phyloP scores from a whole-genome alignment of 2,888 invertebrate species.

The Oscheius sp. region DNA sequence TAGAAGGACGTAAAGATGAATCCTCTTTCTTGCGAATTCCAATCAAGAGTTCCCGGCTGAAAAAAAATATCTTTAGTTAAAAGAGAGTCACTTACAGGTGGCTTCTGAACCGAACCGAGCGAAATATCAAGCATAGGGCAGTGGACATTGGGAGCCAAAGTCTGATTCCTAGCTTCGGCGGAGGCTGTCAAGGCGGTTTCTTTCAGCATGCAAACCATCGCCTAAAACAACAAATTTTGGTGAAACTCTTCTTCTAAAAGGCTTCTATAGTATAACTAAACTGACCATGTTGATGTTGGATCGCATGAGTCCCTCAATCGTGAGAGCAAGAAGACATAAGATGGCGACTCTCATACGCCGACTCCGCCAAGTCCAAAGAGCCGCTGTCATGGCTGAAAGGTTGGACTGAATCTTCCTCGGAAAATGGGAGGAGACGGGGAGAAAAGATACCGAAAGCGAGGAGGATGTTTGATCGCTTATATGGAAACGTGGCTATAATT shows the following conservation, averaged over 20 bases:
- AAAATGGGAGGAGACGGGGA: no score
- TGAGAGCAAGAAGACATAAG: slow-evolving; percentile 64
- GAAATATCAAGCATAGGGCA: slow-evolving; percentile 17
- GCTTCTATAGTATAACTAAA: background rate
- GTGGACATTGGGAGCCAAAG: background rate
- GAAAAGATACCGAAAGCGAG: background rate
- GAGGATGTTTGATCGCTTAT: background rate
- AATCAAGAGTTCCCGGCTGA: slow-evolving; percentile 60
- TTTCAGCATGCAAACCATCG: slow-evolving; percentile 68
- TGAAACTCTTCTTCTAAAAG: background rate
- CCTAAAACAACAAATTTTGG: slow-evolving; percentile 25
- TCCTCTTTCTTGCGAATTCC: slow-evolving; percentile 62
- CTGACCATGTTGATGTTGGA: slow-evolving; percentile 67
- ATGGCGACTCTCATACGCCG: slow-evolving; percentile 63
- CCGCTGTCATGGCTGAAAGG: slow-evolving; percentile 31
- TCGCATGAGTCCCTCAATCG: slow-evolving; percentile 69
- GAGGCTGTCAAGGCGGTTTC: slow-evolving; percentile 51
- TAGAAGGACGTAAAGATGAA: slow-evolving; percentile 66
- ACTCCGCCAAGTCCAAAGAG: slow-evolving; percentile 59
- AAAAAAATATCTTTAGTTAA: slow-evolving; percentile 24
- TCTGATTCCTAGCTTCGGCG: slow-evolving; percentile 29
- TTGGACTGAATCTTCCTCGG: no score
- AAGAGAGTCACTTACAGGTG: slow-evolving; percentile 7
- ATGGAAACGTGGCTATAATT: no score
- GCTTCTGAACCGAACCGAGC: slow-evolving; percentile 3